Conservation (phyloP, 92 coral and sea anemone genomes). For the Porites evermanni region DNA sequence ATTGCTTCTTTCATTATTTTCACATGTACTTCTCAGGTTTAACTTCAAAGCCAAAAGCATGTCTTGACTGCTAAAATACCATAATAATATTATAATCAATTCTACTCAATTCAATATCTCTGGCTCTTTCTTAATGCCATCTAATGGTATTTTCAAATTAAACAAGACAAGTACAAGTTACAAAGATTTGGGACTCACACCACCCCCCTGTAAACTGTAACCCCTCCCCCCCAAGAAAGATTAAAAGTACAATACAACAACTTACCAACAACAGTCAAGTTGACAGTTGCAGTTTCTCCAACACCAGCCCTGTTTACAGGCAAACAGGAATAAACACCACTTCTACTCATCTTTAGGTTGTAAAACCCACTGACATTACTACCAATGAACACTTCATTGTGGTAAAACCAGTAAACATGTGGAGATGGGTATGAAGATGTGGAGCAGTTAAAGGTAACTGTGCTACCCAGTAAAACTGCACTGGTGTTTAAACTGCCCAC, state of each 20-base stretch:
- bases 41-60: no score
- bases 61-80: no score
- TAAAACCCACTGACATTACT: not conserved
- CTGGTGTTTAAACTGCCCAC: not conserved
- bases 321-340: slow-evolving; percentile 2
- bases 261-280: slow-evolving; percentile 16
- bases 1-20: no score
- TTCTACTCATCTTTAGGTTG: not conserved
- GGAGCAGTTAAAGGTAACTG: not conserved
- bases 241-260: not conserved
- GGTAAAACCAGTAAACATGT: not conserved
- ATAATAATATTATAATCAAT: no score
- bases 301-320: slow-evolving; percentile 1
- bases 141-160: no score
- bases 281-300: slow-evolving; percentile 7
- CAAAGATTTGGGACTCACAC: no score
- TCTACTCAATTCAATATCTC: no score
- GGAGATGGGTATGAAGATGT: not conserved
- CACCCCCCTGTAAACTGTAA: no score
- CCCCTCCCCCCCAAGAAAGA: no score
- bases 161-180: no score
- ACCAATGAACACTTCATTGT: not conserved
- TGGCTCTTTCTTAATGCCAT: no score
- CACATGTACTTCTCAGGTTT: no score
- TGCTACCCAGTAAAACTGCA: not conserved